phyloP scores from a whole-genome alignment of 1,140 invertebrate species.

The Zaprionus africanus region DNA sequence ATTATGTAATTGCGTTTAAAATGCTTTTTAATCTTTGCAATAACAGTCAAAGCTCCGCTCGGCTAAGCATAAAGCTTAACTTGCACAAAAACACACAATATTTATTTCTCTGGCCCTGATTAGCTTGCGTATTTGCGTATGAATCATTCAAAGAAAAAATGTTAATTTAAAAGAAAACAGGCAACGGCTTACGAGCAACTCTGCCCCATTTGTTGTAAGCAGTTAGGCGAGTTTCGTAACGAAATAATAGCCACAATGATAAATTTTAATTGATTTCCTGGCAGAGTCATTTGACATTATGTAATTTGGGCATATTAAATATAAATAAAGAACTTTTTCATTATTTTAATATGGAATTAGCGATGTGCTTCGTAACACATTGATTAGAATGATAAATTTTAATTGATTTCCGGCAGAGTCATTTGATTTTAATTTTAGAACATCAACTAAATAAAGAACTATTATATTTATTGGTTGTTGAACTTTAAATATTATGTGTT shows the following conservation, averaged over 20 bases:
- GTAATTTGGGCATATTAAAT: neutral
- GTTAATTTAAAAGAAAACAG: neutral
- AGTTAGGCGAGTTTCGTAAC: neutral
- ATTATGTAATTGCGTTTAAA: slow-evolving; percentile 60
- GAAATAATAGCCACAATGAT: neutral
- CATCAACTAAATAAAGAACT: too few relatives aligned
- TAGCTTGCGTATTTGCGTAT: neutral
- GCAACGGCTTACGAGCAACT: neutral
- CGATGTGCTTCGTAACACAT: too few relatives aligned
- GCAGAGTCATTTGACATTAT: neutral
- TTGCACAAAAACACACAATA: neutral
- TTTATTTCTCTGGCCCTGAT: neutral
- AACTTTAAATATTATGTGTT: too few relatives aligned
- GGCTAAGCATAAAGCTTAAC: neutral
- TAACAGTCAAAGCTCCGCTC: neutral
- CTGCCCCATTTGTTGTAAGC: neutral
- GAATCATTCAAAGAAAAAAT: neutral
- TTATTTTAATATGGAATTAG: too few relatives aligned
- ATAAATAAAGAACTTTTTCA: neutral
- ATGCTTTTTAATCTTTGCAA: slow-evolving; percentile 17
- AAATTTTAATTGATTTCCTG: neutral
- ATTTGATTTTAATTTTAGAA: too few relatives aligned
- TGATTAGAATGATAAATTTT: too few relatives aligned
- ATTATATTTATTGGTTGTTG: too few relatives aligned
- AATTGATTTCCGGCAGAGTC: too few relatives aligned